These are phyloP conservation scores for Elephas maximus DNA, from an alignment of 2,113 vertebrate genomes.

Conservation along the genomic window DNA sequence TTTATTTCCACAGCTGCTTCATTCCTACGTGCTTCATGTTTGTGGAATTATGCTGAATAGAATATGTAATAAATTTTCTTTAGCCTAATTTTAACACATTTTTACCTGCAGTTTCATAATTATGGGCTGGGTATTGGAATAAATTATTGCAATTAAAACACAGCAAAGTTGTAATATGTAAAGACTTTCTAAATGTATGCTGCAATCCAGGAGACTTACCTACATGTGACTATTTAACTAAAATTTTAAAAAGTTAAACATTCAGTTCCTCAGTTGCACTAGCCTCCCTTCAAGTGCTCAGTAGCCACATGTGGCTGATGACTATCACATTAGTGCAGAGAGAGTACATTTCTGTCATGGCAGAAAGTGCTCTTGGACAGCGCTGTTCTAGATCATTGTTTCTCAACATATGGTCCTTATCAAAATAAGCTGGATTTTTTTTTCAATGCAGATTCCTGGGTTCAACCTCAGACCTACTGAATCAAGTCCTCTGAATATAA, in stretches of 20 bases:
- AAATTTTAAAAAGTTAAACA: not conserved
- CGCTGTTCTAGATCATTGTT: not conserved
- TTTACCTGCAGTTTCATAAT: constrained; percentile 49
- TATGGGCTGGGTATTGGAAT: constrained; percentile 35
- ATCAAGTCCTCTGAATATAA: not conserved
- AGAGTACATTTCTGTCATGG: too few relatives aligned
- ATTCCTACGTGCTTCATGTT: constrained; percentile 47
- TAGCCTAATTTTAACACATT: constrained; percentile 44
- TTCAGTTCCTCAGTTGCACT: too few relatives aligned
- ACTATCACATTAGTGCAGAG: too few relatives aligned
- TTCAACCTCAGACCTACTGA: not conserved
- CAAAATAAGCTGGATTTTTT: not conserved
- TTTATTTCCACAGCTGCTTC: constrained; percentile 59
- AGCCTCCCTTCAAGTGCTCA: too few relatives aligned
- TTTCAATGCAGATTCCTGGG: not conserved
- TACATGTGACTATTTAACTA: not conserved
- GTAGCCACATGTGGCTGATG: too few relatives aligned
- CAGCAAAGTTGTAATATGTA: constrained; percentile 14
- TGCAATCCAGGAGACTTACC: not conserved
- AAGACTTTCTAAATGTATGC: not conserved
- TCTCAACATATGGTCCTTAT: constrained; percentile 9
- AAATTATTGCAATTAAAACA: constrained; percentile 33
- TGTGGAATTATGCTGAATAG: constrained; percentile 38
- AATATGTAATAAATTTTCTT: constrained; percentile 41
- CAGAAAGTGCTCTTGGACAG: not conserved